Evolutionary conservation across 64 coral and sea anemone species (phyloP).

Genomic region (Astreopora myriophthalma): DNA sequence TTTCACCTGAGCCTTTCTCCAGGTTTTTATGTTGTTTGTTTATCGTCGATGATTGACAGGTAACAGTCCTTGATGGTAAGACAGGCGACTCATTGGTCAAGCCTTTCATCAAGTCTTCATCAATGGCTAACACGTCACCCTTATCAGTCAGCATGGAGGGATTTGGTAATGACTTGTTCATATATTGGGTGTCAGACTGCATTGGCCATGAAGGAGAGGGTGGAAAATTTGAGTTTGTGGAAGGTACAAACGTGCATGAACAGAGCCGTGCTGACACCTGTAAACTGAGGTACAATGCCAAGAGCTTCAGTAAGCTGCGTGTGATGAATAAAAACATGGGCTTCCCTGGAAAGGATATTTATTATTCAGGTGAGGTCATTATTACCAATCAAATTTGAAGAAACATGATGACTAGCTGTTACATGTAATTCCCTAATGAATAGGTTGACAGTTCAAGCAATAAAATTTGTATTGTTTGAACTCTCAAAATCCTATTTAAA

Average conservation of each 20-base stretch:
- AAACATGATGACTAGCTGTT: no score
- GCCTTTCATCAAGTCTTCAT: conserved; percentile 79
- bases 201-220: conserved; percentile 92
- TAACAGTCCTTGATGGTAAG: conserved; percentile 90
- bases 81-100: conserved; percentile 79
- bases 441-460: no score
- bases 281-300: conserved; percentile 87
- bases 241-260: conserved; percentile 98
- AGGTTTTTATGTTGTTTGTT: background rate
- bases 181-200: conserved; percentile 97
- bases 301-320: conserved; percentile 91
- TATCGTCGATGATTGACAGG: conserved; percentile 22
- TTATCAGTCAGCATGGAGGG: conserved; percentile 92
- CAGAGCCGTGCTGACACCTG: conserved; percentile 98
- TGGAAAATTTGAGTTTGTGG: conserved; percentile 89
- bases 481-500: no score
- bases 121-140: conserved; percentile 88
- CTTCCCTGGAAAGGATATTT: conserved; percentile 91
- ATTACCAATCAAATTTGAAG: background rate
- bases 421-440: no score
- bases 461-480: no score
- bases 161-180: conserved; percentile 86
- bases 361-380: conserved; percentile 82
- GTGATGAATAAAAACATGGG: conserved; percentile 84
- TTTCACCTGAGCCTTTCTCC: background rate